Base-by-base conservation (phyloP, 1,140 invertebrate genomes). In the Andrena cerasifolii region DNA sequence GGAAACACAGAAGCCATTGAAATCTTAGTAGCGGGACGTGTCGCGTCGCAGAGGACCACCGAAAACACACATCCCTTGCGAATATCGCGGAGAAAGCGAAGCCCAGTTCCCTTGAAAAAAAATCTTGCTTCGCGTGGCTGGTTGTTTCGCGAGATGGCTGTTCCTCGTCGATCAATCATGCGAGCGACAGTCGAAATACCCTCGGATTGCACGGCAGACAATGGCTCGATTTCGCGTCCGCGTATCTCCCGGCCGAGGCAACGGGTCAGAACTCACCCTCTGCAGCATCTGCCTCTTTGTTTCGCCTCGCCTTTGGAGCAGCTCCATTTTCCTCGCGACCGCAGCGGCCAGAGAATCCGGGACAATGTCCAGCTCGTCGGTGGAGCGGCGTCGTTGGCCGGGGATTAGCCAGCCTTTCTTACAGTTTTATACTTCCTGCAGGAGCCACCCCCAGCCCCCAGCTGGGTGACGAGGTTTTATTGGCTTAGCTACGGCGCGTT, bases 381-480 rank as follows among this genome's bases (percentile, higher is more conserved):
- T 21, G 65, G 3, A 10, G 24, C 26, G 0, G 21, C 31, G 31
- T 53, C 51, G 51, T 56, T 40, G 62, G 53, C 31, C 53, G 14
- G 3, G 21, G 65, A 76, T 76, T 68, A 76, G 26, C 65, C 26
- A 14, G 28, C 4, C 45, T 71, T 71, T 61, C 56, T 54, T 43
- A 26, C 45, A 24, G 56, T 62, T 71, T 54, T 62, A 45, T 33
- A 54, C 45, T 71, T 40, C 14, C 24, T 47, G 26, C 67, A 14
- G 24, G 5, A 45, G 16, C n/a, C 63, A 16, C 14, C 0, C 21
- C 28, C 28, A 3, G 0, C 1, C 21, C 10, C 7, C 21, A 3
- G 3, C 7, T 5, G 3, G n/a, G 36, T 2, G 63, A 45, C 59
- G 74, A 47, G 18, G 66, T 83, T 86, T 84, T 84, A 82, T 80